Evolutionary conservation across 1,140 invertebrate genomes (phyloP).

Genomic region (Drosophila punjabiensis): DNA sequence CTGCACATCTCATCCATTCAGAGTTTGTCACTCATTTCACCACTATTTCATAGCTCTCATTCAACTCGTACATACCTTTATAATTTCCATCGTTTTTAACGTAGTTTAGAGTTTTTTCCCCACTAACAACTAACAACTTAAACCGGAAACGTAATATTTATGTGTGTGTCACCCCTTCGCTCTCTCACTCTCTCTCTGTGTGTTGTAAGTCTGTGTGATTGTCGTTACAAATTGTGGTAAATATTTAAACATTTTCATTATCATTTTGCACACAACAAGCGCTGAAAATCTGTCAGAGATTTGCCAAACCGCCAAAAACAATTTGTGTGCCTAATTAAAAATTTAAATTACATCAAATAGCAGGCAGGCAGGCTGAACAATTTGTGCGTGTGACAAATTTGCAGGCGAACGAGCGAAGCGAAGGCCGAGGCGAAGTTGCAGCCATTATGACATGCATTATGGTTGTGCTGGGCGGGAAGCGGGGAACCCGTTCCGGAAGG

Average conservation of each 20-base stretch:
- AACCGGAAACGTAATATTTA: constrained; percentile 27
- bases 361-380: constrained; percentile 41
- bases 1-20: constrained; percentile 42
- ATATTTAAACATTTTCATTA: constrained; percentile 82
- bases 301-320: constrained; percentile 77
- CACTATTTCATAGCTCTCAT: constrained; percentile 44
- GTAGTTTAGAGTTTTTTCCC: constrained; percentile 57
- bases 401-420: constrained; percentile 20
- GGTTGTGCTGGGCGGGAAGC: constrained; percentile 30
- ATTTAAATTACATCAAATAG: constrained; percentile 82
- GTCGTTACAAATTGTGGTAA: constrained; percentile 76
- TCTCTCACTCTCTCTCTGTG: constrained; percentile 9
- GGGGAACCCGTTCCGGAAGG: constrained; percentile 14
- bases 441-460: constrained; percentile 81
- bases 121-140: constrained; percentile 31
- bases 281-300: constrained; percentile 76
- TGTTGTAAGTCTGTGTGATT: constrained; percentile 43
- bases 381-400: constrained; percentile 79
- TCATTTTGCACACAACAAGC: constrained; percentile 61
- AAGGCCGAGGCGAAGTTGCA: constrained; percentile 41
- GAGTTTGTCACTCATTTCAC: constrained; percentile 5
- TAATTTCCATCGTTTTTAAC: constrained; percentile 44
- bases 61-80: constrained; percentile 17
- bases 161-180: constrained; percentile 13
- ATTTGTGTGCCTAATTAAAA: constrained; percentile 83